These are phyloP conservation scores for Platichthys flesus DNA, from an alignment of 2,113 vertebrate genomes.

Conservation along the genomic window DNA sequence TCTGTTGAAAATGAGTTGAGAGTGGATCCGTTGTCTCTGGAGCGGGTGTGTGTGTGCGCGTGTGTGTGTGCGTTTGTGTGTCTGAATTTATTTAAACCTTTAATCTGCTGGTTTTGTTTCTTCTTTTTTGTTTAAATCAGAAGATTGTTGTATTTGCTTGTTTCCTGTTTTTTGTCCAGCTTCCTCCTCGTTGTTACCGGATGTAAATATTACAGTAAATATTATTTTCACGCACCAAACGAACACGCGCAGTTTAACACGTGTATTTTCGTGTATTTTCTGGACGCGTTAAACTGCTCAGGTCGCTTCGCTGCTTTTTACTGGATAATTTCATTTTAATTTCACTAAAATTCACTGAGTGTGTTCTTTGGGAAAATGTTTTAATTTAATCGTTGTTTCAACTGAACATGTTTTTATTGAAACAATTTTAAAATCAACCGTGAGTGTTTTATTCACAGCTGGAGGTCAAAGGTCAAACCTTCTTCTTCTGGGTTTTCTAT, in stretches of 20 bases:
- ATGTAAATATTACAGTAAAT: neutral
- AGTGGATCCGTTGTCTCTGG: neutral
- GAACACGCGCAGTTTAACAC: too few relatives aligned
- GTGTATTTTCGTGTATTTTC: too few relatives aligned
- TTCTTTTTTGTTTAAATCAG: neutral
- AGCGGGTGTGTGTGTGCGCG: neutral
- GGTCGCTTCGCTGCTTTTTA: too few relatives aligned
- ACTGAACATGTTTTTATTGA: neutral
- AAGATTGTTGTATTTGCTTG: neutral
- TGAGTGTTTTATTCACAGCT: neutral
- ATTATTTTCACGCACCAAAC: too few relatives aligned
- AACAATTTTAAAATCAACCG: neutral
- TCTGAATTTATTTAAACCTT: too few relatives aligned
- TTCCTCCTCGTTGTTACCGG: neutral
- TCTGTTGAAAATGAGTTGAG: neutral
- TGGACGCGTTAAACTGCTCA: too few relatives aligned
- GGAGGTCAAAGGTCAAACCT: constrained; percentile 29
- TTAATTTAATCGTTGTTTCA: neutral
- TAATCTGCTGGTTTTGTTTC: neutral
- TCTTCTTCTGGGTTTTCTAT: neutral
- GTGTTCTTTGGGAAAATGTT: neutral
- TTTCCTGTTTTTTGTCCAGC: neutral
- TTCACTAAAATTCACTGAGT: neutral
- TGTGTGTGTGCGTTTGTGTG: neutral
- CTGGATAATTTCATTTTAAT: too few relatives aligned